A percentile compares a stretch with the other conserved stretches of the same genome.
phyloP scores from a whole-genome alignment of 2,797 vertebrate species.

The Sparus aurata region DNA sequence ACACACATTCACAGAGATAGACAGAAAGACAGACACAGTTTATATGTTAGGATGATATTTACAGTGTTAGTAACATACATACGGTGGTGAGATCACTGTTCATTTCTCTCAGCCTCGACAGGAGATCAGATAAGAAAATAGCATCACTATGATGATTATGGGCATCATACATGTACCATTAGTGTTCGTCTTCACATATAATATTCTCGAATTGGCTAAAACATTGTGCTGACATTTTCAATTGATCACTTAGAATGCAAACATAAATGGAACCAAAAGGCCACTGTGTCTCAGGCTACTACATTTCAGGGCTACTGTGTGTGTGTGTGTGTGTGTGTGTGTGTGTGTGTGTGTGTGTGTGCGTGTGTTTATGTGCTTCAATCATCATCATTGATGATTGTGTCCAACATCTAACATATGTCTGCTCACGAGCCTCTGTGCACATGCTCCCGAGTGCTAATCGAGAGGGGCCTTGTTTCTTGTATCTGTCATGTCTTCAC shows the following conservation, averaged over 20 bases:
- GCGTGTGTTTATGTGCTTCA: too few relatives aligned
- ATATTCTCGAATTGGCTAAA: slow-evolving; percentile 6
- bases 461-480: neutral
- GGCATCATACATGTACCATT: too few relatives aligned
- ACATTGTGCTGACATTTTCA: slow-evolving; percentile 28
- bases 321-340: neutral
- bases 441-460: neutral
- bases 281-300: neutral
- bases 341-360: too few relatives aligned
- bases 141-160: neutral
- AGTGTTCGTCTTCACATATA: neutral
- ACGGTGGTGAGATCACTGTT: neutral
- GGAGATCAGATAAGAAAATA: neutral
- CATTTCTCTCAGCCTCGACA: neutral
- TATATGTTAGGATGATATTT: neutral
- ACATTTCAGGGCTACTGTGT: neutral
- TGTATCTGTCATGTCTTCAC: slow-evolving; percentile 4
- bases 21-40: neutral
- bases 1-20: neutral
- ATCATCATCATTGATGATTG: neutral
- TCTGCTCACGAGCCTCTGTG: neutral
- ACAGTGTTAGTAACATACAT: neutral
- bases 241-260: neutral
- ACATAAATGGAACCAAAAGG: slow-evolving; percentile 11
- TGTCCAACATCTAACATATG: neutral